Evolutionary conservation across 2,888 invertebrate species (phyloP).

Genomic region (Drosophila monieri): DNA sequence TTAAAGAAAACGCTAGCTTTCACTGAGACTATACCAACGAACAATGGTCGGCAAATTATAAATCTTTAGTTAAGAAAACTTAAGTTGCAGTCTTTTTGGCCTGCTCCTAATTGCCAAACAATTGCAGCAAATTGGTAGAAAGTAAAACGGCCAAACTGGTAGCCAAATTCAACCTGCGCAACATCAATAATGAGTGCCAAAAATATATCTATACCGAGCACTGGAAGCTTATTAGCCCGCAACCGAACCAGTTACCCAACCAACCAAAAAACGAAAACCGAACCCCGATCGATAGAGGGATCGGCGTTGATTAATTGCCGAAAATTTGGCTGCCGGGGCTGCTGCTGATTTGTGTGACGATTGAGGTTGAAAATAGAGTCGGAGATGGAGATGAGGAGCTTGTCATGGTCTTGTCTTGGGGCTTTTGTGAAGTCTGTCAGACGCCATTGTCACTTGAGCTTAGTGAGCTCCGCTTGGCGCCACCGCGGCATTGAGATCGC

Average conservation of each 20-base stretch:
- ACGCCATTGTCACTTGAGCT: conserved; percentile 67
- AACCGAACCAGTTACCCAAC: conserved; percentile 66
- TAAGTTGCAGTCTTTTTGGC: conserved; percentile 3
- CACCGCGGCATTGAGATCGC: conserved; percentile 69
- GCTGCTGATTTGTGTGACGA: conserved; percentile 18
- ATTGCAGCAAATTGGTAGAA: conserved; percentile 73
- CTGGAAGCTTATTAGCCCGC: conserved; percentile 60
- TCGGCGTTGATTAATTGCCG: conserved; percentile 46
- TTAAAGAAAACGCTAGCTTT: conserved; percentile 52
- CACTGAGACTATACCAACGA: conserved; percentile 28
- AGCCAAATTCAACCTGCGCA: conserved; percentile 44
- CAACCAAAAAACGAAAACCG: conserved; percentile 9
- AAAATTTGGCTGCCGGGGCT: conserved; percentile 23
- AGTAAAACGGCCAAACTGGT: conserved; percentile 57
- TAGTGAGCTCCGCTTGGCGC: conserved; percentile 63
- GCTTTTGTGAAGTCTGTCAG: conserved; percentile 55
- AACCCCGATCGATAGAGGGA: conserved; percentile 1
- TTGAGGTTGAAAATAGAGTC: conserved; percentile 10
- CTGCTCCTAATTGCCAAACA: conserved; percentile 59
- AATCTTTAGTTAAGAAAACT: conserved; percentile 74
- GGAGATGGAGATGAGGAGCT: conserved; percentile 31
- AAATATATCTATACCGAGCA: conserved; percentile 5
- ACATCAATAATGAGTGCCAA: conserved; percentile 54
- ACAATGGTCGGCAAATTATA: conserved; percentile 67
- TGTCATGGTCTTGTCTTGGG: conserved; percentile 60